Conservation (phyloP, 2,113 vertebrate genomes). For the Vidua chalybeata region DNA sequence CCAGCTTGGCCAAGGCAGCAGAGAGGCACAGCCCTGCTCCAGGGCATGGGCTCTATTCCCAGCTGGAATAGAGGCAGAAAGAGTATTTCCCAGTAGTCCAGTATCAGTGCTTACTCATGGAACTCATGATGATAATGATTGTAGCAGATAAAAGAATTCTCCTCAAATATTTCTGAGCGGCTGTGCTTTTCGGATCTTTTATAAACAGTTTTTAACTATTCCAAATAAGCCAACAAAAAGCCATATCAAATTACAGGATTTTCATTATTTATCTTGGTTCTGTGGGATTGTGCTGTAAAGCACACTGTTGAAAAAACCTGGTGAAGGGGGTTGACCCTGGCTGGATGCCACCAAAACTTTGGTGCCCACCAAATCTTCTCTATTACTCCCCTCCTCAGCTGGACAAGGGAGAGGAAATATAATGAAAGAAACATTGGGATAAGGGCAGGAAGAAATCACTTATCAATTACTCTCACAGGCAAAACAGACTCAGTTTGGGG, state of each 20-base stretch:
- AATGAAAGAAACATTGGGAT: rapidly evolving
- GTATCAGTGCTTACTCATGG: background rate
- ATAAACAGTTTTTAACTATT: background rate
- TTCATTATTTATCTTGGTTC: background rate
- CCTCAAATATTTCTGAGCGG: background rate
- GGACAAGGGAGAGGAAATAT: background rate
- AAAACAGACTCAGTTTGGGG: background rate
- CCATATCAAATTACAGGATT: background rate
- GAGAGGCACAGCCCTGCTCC: background rate
- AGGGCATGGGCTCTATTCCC: background rate
- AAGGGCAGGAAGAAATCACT: background rate
- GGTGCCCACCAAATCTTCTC: background rate
- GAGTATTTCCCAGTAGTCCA: background rate
- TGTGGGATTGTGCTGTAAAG: background rate
- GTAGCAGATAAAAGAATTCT: background rate
- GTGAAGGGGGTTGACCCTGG: too few species aligned
- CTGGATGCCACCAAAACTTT: background rate
- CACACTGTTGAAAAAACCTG: background rate
- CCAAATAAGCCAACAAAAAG: background rate
- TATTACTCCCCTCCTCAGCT: background rate
- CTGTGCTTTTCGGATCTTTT: background rate
- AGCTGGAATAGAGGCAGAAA: background rate
- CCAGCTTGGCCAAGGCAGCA: background rate
- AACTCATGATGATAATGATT: background rate
- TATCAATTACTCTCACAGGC: background rate